phyloP scores from a whole-genome alignment of 1,140 invertebrate genomes.

The Adelges cooleyi region DNA sequence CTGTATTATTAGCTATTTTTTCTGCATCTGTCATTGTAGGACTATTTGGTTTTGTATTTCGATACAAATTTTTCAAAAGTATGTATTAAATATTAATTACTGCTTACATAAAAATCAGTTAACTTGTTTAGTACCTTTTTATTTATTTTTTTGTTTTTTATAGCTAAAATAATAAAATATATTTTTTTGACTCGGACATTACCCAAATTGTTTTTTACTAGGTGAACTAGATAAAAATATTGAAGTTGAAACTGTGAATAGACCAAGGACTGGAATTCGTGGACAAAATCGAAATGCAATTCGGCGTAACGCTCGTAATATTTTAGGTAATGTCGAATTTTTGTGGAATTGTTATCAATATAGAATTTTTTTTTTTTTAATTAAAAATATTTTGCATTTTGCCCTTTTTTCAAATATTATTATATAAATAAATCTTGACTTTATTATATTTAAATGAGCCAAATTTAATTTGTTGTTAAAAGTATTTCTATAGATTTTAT shows the following conservation, averaged over 20 bases:
- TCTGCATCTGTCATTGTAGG: conserved; percentile 31
- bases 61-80: conserved; percentile 5
- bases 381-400: no score
- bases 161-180: no score
- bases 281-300: neutral
- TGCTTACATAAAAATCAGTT: neutral
- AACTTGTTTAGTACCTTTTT: no score
- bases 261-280: neutral
- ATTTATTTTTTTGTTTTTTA: no score
- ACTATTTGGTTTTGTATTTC: conserved; percentile 30
- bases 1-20: conserved; percentile 28
- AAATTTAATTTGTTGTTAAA: no score
- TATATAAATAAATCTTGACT: no score
- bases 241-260: neutral
- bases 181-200: no score
- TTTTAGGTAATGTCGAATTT: neutral
- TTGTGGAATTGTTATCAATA: no score
- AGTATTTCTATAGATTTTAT: no score
- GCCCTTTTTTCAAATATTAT: no score
- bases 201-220: neutral
- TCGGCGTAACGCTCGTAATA: neutral
- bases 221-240: neutral
- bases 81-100: neutral
- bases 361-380: no score
- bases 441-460: no score